These are phyloP conservation scores for Rhodophaea formosa DNA, from an alignment of 2,888 invertebrate species.

Conservation along the genomic window DNA sequence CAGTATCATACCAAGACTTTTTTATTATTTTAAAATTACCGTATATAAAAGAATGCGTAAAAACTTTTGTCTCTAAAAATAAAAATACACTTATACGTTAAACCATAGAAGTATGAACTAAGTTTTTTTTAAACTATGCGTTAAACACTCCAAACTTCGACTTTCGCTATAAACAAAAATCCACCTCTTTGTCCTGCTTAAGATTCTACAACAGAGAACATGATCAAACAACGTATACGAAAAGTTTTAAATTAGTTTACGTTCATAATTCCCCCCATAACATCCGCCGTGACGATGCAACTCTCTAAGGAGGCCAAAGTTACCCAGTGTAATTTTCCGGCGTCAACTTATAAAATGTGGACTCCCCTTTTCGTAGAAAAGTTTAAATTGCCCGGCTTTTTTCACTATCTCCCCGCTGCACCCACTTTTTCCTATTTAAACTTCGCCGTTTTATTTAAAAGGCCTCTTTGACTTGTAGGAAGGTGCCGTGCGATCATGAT, in stretches of 20 bases:
- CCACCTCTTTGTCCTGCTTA: slow-evolving; percentile 6
- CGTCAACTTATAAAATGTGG: slow-evolving; percentile 67
- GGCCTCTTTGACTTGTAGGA: slow-evolving; percentile 45
- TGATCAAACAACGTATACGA: slow-evolving; percentile 9
- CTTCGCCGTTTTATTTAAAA: slow-evolving; percentile 73
- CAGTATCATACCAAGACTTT: not conserved
- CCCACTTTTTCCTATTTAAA: slow-evolving; percentile 78
- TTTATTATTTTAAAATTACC: not conserved
- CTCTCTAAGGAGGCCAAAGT: slow-evolving; percentile 46
- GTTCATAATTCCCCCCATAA: slow-evolving; percentile 27
- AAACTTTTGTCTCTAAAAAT: not conserved
- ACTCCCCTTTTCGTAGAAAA: slow-evolving; percentile 60
- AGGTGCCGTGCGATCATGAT: slow-evolving; percentile 1
- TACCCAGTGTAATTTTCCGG: slow-evolving; percentile 61
- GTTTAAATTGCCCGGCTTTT: slow-evolving; percentile 75
- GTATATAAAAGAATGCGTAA: not conserved
- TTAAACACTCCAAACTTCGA: not conserved
- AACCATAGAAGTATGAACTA: no score
- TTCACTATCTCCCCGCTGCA: slow-evolving; percentile 72
- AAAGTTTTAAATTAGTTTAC: slow-evolving; percentile 20
- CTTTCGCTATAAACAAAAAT: slow-evolving; percentile 1
- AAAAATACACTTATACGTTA: no score
- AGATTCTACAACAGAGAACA: slow-evolving; percentile 6
- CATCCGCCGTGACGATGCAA: slow-evolving; percentile 24
- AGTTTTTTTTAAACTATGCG: no score